Evolutionary conservation across 53 echinoderm and acorn worm species (phyloP), one percentile per base, ranked within the genome.

Genomic region (Mesocentrotus franciscanus): DNA sequence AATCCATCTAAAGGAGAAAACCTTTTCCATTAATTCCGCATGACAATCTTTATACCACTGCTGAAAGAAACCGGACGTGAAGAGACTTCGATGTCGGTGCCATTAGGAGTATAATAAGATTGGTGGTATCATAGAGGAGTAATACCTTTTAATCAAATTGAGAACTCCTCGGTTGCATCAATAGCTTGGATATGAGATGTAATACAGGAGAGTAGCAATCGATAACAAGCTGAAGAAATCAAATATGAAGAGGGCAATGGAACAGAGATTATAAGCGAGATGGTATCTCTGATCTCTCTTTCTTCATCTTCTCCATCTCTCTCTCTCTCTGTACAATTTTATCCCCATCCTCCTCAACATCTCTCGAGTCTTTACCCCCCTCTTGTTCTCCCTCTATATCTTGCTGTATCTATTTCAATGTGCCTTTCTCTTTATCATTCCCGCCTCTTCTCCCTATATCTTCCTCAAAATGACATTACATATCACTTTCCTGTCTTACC

Each of bases 81-180:
- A 81, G 18, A 81, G 39, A 8, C 36, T 36, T 42, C 18, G 42
- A 0, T 32, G 13, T 10, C 78, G 81, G 42, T 42, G 81, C 36
- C 81, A 81, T 42, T 8, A 4, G 78, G 13, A 34, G 3, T 39
- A 10, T 81, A 81, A 42, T 81, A 42, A 36, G 42, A 81, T 81
- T 81, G 42, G 81, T 39, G 81, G 15, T 81, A 42, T 81, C 81
- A 81, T 18, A 17, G 20, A 39, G 39, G 20, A 81, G 81, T 81
- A 81, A 42, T 81, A 81, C 18, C 42, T 81, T 42, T 42, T 81
- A 81, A 81, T 81, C 81, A 20, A 81, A 81, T 81, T 81, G 81
- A 42, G 39, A 81, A 3, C 18, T 18, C 81, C 36, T 39, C 81
- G 20, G 4, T 9, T 33, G 36, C 81, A 81, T 81, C 81, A 81